Evolutionary conservation across 2,113 vertebrate species (phyloP), one percentile per base, ranked within the genome.

Genomic region (Strix aluco): DNA sequence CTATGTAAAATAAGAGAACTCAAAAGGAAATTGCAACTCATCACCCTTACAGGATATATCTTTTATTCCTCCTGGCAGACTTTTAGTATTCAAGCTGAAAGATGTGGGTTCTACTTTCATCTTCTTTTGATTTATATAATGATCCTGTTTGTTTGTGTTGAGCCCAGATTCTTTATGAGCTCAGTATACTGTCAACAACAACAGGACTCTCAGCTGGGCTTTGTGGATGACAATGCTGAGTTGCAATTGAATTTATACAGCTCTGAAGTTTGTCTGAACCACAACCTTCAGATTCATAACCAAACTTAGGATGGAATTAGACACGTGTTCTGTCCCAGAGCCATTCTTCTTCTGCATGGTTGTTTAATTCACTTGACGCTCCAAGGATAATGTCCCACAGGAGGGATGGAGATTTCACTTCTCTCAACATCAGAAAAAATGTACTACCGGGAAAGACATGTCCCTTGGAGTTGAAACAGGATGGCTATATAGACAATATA

Each of bases 81-180:
- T 94, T 93, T 49, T 47, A 90, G 58, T 62, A 94, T 83, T 88
- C 54, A 81, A 67, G 79, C 67, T 94, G 95, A 89, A 97, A 94
- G 87, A 95, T 86, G 90, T 83, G 82, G 71, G 85, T 73, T 95
- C 82, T 86, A 67, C 90, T 95, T 95, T 96, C 95, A 96, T 96
- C 85, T 95, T 95, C 90, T 94, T 95, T 96, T 96, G 90, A 96
- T 97, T 97, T 97, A 94, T 88, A 86, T 74, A 94, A 93, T 88
- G 92, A 92, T 88, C 32, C 55, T 81, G 74, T 86, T 94, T 96
- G 87, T 91, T 95, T 88, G 65, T 81, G 63, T 72, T 63, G 34
- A 88, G 74, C 47, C 47, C 30, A 73, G 54, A 88, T 81, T 93
- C 80, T 94, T 96, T 58, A 81, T 74, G 42, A 96, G 92, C 55